Evolutionary conservation across 1,140 invertebrate genomes (phyloP).

Genomic region (Caenorhabditis remanei): DNA sequence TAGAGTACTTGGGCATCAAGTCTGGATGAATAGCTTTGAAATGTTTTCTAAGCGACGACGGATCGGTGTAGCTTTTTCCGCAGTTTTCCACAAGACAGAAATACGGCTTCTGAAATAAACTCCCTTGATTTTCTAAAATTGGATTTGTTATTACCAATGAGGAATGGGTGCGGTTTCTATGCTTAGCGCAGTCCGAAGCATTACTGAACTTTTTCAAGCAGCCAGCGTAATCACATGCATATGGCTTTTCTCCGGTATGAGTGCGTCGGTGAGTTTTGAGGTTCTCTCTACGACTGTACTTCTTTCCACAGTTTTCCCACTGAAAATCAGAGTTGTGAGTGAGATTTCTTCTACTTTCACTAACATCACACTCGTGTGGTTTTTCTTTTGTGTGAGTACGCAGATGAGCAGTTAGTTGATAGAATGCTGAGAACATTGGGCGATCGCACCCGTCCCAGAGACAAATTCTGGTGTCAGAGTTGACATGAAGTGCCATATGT

Average conservation of each 20-base stretch:
- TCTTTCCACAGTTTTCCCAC: slow-evolving; percentile 97
- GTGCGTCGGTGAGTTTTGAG: slow-evolving; percentile 91
- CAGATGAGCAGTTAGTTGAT: slow-evolving; percentile 84
- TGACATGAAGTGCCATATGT: background rate
- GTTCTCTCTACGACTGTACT: slow-evolving; percentile 95
- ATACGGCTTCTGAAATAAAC: slow-evolving; percentile 89
- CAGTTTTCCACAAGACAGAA: slow-evolving; percentile 95
- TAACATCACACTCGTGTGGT: slow-evolving; percentile 97
- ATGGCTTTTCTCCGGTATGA: slow-evolving; percentile 96
- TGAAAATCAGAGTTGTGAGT: slow-evolving; percentile 80
- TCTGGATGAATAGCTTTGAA: slow-evolving; percentile 98
- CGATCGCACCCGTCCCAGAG: background rate
- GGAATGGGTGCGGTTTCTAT: slow-evolving; percentile 97
- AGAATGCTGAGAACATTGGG: background rate
- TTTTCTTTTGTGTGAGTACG: slow-evolving; percentile 97
- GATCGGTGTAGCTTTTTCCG: slow-evolving; percentile 96
- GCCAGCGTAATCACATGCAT: slow-evolving; percentile 93
- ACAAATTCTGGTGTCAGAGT: background rate
- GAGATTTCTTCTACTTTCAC: slow-evolving; percentile 78
- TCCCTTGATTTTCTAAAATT: background rate
- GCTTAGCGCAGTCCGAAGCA: slow-evolving; percentile 96
- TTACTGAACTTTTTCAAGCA: slow-evolving; percentile 99
- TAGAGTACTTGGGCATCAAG: background rate
- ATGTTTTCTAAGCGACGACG: slow-evolving; percentile 93
- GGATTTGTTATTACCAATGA: slow-evolving; percentile 80